Percentiles rank a stretch among this genome's conserved stretches.
These are phyloP conservation scores for Andrena trimmerana DNA, from an alignment of 2,888 invertebrate species.

Conservation along the genomic window DNA sequence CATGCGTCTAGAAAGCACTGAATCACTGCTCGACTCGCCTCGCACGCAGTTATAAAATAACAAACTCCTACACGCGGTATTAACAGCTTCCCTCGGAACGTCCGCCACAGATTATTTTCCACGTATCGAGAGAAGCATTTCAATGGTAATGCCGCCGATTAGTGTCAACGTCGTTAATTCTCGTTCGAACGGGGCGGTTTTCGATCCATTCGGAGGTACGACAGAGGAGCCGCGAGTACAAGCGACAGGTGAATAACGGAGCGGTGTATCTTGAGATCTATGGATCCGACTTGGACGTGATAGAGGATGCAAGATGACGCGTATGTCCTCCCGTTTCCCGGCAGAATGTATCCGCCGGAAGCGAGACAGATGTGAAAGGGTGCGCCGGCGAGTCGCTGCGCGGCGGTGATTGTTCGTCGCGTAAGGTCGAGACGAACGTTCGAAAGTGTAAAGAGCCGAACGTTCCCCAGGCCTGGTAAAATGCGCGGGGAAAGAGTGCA, in stretches of 20 bases:
- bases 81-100: background rate
- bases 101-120: too few relatives aligned
- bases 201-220: background rate
- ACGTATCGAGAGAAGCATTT: too few relatives aligned
- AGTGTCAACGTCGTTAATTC: background rate
- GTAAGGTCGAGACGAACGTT: conserved; percentile 55
- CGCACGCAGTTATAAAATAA: background rate
- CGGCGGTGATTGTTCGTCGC: conserved; percentile 47
- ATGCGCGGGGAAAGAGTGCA: conserved; percentile 45
- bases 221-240: background rate
- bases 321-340: conserved; percentile 34
- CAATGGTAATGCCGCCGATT: too few relatives aligned
- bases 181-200: background rate
- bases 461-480: conserved; percentile 30
- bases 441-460: conserved; percentile 57
- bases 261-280: conserved; percentile 45
- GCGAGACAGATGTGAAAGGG: conserved; percentile 50
- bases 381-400: conserved; percentile 22
- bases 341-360: conserved; percentile 65
- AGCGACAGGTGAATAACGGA: conserved; percentile 45
- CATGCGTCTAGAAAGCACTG: conserved; percentile 32
- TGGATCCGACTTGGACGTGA: conserved; percentile 34
- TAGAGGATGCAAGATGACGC: conserved; percentile 55
- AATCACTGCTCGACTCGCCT: conserved; percentile 17
- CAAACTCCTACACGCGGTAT: background rate